Percentiles rank a stretch among this genome's conserved stretches.
Evolutionary conservation across 2,797 vertebrate genomes (phyloP).

Genomic region (Oryzias sinensis): DNA sequence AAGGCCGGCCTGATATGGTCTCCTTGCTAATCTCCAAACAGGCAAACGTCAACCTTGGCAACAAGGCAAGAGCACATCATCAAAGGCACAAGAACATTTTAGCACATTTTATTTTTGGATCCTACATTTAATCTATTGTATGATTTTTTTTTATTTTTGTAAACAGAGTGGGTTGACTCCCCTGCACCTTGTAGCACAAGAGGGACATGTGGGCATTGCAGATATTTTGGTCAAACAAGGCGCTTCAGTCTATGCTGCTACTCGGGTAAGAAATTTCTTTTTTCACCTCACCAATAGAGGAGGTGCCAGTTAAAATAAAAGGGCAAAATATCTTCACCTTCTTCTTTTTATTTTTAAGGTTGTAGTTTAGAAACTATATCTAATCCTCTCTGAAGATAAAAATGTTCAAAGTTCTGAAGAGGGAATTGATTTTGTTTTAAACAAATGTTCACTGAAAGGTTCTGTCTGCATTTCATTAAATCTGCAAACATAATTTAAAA

Average conservation of each 20-base stretch:
- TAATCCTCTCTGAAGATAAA: neutral
- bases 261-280: constrained; percentile 80
- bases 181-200: constrained; percentile 94
- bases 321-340: neutral
- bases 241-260: constrained; percentile 86
- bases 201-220: constrained; percentile 91
- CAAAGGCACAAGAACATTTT: neutral
- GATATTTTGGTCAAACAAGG: constrained; percentile 91
- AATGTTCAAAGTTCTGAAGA: constrained; percentile 32
- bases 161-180: constrained; percentile 92
- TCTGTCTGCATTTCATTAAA: constrained; percentile 7
- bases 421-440: constrained; percentile 21
- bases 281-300: neutral
- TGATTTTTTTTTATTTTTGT: constrained; percentile 8
- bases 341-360: constrained; percentile 7
- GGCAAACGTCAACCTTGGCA: constrained; percentile 91
- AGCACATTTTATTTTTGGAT: neutral
- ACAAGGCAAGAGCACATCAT: constrained; percentile 81
- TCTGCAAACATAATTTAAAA: neutral
- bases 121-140: constrained; percentile 10
- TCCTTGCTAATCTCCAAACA: constrained; percentile 92
- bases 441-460: too few relatives aligned
- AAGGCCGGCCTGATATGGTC: constrained; percentile 92
- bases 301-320: neutral
- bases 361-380: constrained; percentile 11